Evolutionary conservation across 2,888 invertebrate genomes (phyloP).

Genomic region (Diadromus collaris): DNA sequence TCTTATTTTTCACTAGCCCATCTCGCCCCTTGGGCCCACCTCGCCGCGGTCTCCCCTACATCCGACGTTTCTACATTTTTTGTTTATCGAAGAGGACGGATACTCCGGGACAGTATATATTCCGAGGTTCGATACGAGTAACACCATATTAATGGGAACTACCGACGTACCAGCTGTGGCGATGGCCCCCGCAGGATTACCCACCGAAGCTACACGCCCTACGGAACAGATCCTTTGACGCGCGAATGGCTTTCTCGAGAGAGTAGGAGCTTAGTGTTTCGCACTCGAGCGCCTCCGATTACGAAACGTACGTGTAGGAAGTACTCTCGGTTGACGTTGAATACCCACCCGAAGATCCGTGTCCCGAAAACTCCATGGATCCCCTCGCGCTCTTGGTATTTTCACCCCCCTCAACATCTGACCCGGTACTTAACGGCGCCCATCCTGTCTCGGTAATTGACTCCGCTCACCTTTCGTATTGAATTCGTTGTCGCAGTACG

Average conservation of each 20-base stretch:
- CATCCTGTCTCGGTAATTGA: slow-evolving; percentile 69
- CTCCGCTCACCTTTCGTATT: slow-evolving; percentile 83
- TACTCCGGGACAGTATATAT: not conserved
- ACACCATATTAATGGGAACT: slow-evolving; percentile 23
- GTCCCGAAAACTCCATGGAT: slow-evolving; percentile 42
- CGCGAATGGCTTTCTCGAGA: slow-evolving; percentile 44
- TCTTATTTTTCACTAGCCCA: no score
- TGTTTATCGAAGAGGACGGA: not conserved
- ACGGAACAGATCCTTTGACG: slow-evolving; percentile 35
- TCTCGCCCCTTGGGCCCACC: no score
- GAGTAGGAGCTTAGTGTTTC: slow-evolving; percentile 29
- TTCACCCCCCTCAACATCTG: slow-evolving; percentile 23
- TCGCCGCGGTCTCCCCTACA: no score
- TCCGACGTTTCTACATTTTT: not conserved
- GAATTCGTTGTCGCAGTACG: slow-evolving; percentile 84
- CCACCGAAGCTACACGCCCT: not conserved
- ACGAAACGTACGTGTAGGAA: slow-evolving; percentile 14
- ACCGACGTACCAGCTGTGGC: slow-evolving; percentile 7
- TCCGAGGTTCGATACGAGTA: not conserved
- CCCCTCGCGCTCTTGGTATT: slow-evolving; percentile 10
- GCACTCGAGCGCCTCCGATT: slow-evolving; percentile 37
- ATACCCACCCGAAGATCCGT: slow-evolving; percentile 43
- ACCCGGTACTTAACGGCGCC: slow-evolving; percentile 74
- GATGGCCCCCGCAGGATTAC: slow-evolving; percentile 18
- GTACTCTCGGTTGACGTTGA: slow-evolving; percentile 40